Evolutionary conservation across 2,113 vertebrate species (phyloP).

Genomic region (Forbesichthys agassizii): DNA sequence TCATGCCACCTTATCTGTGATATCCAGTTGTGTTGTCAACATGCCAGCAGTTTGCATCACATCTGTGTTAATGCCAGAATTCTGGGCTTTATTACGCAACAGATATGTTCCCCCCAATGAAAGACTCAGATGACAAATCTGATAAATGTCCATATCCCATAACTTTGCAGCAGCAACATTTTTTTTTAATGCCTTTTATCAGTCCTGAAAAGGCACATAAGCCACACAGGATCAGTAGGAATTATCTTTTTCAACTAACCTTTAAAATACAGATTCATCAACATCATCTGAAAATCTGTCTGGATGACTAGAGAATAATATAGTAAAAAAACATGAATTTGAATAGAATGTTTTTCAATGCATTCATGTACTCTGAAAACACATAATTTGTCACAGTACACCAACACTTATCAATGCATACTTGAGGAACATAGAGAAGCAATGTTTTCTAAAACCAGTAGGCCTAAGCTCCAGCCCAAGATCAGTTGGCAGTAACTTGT

Average conservation of each 20-base stretch:
- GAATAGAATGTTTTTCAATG: background rate
- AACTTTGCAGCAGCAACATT: background rate
- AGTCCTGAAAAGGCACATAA: conserved; percentile 19
- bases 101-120: background rate
- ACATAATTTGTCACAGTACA: background rate
- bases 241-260: conserved; percentile 9
- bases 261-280: background rate
- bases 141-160: conserved; percentile 3
- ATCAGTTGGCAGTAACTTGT: too few relatives aligned
- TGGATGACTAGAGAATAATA: background rate
- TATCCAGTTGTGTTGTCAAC: too few relatives aligned
- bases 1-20: too few relatives aligned
- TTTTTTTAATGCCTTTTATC: conserved; percentile 15
- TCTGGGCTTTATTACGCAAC: background rate
- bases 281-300: background rate
- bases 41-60: too few relatives aligned
- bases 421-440: too few relatives aligned
- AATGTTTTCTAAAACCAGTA: too few relatives aligned
- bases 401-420: background rate
- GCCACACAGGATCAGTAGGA: conserved; percentile 12
- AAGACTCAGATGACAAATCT: conserved; percentile 13
- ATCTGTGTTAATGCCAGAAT: background rate
- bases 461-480: too few relatives aligned
- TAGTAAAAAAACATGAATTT: background rate
- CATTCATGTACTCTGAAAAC: conserved; percentile 6